Percentiles rank a stretch among this genome's conserved stretches.
These are phyloP conservation scores for Cecropterus lyciades DNA, from an alignment of 1,140 invertebrate species.

Conservation along the genomic window DNA sequence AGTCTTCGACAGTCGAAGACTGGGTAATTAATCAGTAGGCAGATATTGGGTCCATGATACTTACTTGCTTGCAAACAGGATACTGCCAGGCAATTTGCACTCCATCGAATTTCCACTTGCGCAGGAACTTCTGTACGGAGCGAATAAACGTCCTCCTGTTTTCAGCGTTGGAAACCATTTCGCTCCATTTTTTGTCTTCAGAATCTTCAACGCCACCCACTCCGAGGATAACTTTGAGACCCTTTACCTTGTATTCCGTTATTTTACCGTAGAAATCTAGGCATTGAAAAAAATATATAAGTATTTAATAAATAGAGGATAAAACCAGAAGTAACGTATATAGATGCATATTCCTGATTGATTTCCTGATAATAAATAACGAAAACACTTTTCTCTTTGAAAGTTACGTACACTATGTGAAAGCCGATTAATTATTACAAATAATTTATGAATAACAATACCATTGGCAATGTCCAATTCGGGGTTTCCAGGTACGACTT, in stretches of 20 bases:
- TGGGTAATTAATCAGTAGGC: too few relatives aligned
- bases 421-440: not conserved
- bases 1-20: too few relatives aligned
- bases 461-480: constrained; percentile 89
- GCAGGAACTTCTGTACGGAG: constrained; percentile 86
- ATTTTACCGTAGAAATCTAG: constrained; percentile 88
- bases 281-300: not conserved
- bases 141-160: constrained; percentile 86
- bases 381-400: not conserved
- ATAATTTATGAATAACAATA: constrained; percentile 48
- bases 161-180: constrained; percentile 85
- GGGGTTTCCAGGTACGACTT: constrained; percentile 86
- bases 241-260: constrained; percentile 83
- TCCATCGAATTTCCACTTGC: constrained; percentile 88
- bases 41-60: not conserved
- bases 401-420: too few relatives aligned
- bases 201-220: constrained; percentile 91
- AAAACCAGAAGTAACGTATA: too few relatives aligned
- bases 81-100: constrained; percentile 91
- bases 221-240: constrained; percentile 89
- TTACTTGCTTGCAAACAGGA: constrained; percentile 89
- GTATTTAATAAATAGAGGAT: too few relatives aligned
- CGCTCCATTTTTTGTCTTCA: constrained; percentile 87
- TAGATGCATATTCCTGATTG: not conserved
- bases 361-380: too few relatives aligned